Base-by-base conservation (phyloP, 2,888 invertebrate species). In the Sphaerophoria taeniata region DNA sequence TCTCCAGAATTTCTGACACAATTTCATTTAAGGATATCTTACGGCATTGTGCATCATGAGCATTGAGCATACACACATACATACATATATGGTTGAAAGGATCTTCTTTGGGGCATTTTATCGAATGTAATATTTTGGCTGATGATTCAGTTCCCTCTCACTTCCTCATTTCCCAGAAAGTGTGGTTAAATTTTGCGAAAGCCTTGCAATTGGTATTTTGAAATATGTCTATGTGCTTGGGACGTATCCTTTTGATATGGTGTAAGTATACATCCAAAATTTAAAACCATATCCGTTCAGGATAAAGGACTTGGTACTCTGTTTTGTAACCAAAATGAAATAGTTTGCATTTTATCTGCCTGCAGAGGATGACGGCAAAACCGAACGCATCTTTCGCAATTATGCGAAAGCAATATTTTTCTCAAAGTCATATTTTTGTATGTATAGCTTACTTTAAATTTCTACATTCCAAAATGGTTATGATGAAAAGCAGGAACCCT, bases 1-100 rank as follows among this genome's bases (percentile, higher is more conserved):
- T 11, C 55, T 49, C 65, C 61, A 47, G 71, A 58, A 79, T 47
- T 74, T 83, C 70, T 79, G 74, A 75, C 75, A 71, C 47, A 75
- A 84, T 79, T 79, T 47, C 34, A 71, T 53, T 71, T 36, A 16
- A 24, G 65, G 47, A 63, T 71, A 71, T 76, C 76, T 77, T 47
- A n/a, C 16, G 43, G 49, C 39, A 58, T 56, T 14, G 43, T 73
- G 24, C n/a, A 16, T 56, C 55, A 2, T 60, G 16, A 24, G 24
- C 24, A 24, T 24, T 24, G 24, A 24, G 24, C 24, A 24, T 2
- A 24, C 24, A 24, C 24, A 24, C 24, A 24, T 1, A 2, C 24
- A 24, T n/a, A n/a, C 51, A 11, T 60, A 36, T 61, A 43, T 55
- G 31, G 33, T 45, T n/a, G 45, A 43, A 39, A 55, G 61, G 6